A percentile compares a stretch with the other conserved stretches of the same genome.
Evolutionary conservation across 2,113 vertebrate species (phyloP).

Genomic region (Gambusia holbrooki): DNA sequence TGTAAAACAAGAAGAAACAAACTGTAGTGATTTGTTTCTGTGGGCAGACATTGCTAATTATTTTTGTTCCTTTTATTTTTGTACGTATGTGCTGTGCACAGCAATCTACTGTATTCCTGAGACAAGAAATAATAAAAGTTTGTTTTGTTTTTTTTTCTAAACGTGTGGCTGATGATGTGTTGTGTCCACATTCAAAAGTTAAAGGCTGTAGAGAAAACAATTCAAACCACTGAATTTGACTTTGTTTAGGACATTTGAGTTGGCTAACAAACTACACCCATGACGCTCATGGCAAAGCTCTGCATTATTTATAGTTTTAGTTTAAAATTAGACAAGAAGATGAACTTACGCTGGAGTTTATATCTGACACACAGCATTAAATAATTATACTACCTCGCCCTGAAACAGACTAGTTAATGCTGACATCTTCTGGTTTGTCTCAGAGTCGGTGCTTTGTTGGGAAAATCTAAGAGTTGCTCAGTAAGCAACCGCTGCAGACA

Average conservation of each 20-base stretch:
- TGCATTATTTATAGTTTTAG: neutral
- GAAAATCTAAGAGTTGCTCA: neutral
- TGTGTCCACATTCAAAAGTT: no score
- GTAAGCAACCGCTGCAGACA: no score
- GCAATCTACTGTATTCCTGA: conserved; percentile 86
- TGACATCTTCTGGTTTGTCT: no score
- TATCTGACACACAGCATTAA: no score
- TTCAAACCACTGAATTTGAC: no score
- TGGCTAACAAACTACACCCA: neutral
- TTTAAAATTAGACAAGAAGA: neutral
- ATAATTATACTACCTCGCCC: no score
- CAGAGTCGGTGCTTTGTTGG: neutral
- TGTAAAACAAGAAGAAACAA: conserved; percentile 82
- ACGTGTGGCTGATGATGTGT: conserved; percentile 43
- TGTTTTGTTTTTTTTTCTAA: conserved; percentile 77
- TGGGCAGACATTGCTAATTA: conserved; percentile 75
- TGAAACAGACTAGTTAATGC: neutral
- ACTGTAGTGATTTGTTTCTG: conserved; percentile 81
- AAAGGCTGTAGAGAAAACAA: no score
- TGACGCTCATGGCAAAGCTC: neutral
- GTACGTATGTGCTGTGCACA: conserved; percentile 98
- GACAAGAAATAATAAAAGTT: conserved; percentile 85
- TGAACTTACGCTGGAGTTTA: neutral
- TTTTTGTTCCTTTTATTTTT: conserved; percentile 88
- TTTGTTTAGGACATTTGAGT: neutral